Evolutionary conservation across 2,797 vertebrate species (phyloP), one percentile per base, ranked within the genome.

Genomic region (Diceros bicornis): DNA sequence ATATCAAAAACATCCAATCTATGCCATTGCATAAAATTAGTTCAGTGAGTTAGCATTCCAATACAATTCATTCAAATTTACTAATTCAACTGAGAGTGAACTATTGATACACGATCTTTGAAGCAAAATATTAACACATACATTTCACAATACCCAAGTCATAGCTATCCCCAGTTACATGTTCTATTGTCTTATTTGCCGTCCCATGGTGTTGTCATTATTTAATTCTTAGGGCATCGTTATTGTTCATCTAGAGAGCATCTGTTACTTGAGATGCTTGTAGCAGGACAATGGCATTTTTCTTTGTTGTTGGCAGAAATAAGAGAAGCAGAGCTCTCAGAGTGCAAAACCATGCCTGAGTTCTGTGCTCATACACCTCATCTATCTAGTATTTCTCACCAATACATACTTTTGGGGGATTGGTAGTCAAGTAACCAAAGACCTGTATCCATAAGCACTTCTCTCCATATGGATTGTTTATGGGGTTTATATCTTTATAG

Each of bases 21-120:
- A 12, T 84, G 61, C 32, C 66, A 21, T 23, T 90, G 41, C 37
- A 74, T 52, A 92, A 66, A 97, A 92, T 83, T 92, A 83, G 62
- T 77, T 78, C 75, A 29, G 37, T 78, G 27, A 66, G 32, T 37
- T 64, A 82, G 16, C 34, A 91, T 79, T 83, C 61, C 32, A 64
- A 59, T 61, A 17, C 10, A 90, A 52, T 50, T 90, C 57, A 77
- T 55, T 96, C 59, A 79, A 61, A 66, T 89, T 90, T 90, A 55
- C 12, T 89, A 91, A 77, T 59, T 86, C 68, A 87, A 84, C 41
- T 41, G 23, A 41, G 25, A 79, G 34, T 92, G 27, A 96, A 59
- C 17, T 86, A 55, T 66, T 82, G 27, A 82, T 34, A 44, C 25
- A 69, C 4, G 77, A 21, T 77, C 37, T 86, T 97, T 55, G 44